Evolutionary conservation across 2,113 vertebrate genomes (phyloP), one percentile per base, ranked within the genome.

Genomic region (Myrmecobius fasciatus): DNA sequence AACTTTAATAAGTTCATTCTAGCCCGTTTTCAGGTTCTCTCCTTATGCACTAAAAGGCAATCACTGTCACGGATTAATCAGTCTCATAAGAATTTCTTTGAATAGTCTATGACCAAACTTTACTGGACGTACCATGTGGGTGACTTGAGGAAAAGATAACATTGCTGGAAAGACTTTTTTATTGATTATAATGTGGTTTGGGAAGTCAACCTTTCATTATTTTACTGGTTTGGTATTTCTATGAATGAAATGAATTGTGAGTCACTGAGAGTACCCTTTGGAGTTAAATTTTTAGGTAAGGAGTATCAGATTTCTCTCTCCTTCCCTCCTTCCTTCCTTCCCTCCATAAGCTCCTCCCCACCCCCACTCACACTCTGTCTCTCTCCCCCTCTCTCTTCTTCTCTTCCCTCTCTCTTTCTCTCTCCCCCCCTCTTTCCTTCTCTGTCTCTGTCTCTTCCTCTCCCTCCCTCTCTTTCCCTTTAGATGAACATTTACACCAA

Each of bases 1-100:
- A 9, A 7, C 11, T n/a, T 31, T 25, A 43, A 1, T 0, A 12
- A 56, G n/a, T 49, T 31, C 24, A 10, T 0, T 0, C 2, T 0
- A 52, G 5, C 2, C 10, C 0, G 0, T 17, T 53, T 48, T 11
- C 25, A 2, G 25, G 12, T 36, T 89, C 89, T 93, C 89, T 51
- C 52, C 12, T 43, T 1, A 10, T 22, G 60, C 22, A 52, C 25
- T 8, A 5, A 1, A 14, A 88, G 83, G n/a, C 25, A 20, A 43
- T 51, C 20, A 48, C 46, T 46, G 28, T 48, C 89, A 89, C 10
- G 24, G 36, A 75, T 75, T 75, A 17, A 36, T 75, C 36, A 75
- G 36, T n/a, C 36, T 75, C 60, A 75, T 75, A 75, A 75, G 14
- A 17, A 75, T 20, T 75, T 75, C 36, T n/a, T 75, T 75, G n/a